These are phyloP conservation scores for Polypterus bichir DNA, from an alignment of 2,113 vertebrate species.

Conservation along the genomic window DNA sequence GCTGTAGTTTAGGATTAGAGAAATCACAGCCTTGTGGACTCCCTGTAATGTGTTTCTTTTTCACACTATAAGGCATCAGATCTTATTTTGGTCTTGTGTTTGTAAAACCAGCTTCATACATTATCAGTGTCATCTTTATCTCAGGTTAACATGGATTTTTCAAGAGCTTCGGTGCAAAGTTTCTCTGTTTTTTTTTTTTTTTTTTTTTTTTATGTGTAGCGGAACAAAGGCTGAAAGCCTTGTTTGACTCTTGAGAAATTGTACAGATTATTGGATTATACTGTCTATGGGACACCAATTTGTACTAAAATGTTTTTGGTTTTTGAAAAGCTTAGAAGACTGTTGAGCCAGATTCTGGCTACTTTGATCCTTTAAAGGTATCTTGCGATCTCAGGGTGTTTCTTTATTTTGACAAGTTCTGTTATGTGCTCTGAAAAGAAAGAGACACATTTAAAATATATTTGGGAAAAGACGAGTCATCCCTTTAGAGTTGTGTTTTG, in stretches of 20 bases:
- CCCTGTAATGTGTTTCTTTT: background rate
- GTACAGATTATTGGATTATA: slow-evolving; percentile 5
- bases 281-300: background rate
- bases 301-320: background rate
- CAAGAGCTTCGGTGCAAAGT: background rate
- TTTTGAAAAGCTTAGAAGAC: background rate
- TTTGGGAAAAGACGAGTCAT: too few species aligned
- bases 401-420: background rate
- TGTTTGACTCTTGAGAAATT: background rate
- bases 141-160: background rate
- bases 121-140: background rate
- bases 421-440: background rate
- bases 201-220: background rate
- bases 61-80: background rate
- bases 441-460: too few species aligned
- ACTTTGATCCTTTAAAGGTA: background rate
- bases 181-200: too few species aligned
- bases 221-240: background rate
- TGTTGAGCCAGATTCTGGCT: background rate
- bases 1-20: too few species aligned
- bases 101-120: background rate
- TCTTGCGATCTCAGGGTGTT: background rate
- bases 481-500: too few species aligned
- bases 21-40: background rate
- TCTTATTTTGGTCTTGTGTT: background rate